Base-by-base conservation (phyloP, 2,888 invertebrate genomes). In the Ophioninae sp. region DNA sequence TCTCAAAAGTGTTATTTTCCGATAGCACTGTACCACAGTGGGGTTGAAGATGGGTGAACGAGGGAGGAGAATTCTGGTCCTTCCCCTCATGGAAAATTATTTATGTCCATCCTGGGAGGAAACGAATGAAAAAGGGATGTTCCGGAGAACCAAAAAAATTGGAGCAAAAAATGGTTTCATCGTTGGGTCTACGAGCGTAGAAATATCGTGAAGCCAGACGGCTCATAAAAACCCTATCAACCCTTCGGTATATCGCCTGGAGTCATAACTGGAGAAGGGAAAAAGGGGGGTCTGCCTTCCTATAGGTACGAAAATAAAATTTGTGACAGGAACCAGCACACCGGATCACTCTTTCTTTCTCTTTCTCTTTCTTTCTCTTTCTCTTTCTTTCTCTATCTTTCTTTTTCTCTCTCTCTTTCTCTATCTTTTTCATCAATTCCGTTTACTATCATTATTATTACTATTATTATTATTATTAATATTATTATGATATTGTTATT, bases 221-320 rank as follows among this genome's bases (percentile, higher is more conserved):
- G 85, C 81, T 78, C 88, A 86, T 88, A 88, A 90, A 88, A 88
- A n/a, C 82, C 83, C 86, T 90, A 89, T 90, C 90, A 90, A 89
- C 90, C 91, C 90, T 87, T 89, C 85, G 84, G 86, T 87, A 85
- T 61, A 67, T 79, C 74, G 83, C 74, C 44, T 68, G 79, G 86
- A 61, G 44, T 44, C 9, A 83, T 67, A 83, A 86, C 76, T 82
- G 73, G 74, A 78, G 69, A n/a, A n/a, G n/a, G n/a, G n/a, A n/a
- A n/a, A n/a, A n/a, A n/a, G n/a, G n/a, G n/a, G 56, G 79, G 30
- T 39, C 61, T 51, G 61, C 73, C 59, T 61, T 73, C 30, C 78
- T 20, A 58, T 20, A 39, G 39, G 73, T 87, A 89, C 88, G 82
- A 90, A 91, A 91, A 91, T 91, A 91, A 88, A 89, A 89, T 82